phyloP scores from a whole-genome alignment of 2,797 vertebrate genomes.

The Eulemur mongoz region DNA sequence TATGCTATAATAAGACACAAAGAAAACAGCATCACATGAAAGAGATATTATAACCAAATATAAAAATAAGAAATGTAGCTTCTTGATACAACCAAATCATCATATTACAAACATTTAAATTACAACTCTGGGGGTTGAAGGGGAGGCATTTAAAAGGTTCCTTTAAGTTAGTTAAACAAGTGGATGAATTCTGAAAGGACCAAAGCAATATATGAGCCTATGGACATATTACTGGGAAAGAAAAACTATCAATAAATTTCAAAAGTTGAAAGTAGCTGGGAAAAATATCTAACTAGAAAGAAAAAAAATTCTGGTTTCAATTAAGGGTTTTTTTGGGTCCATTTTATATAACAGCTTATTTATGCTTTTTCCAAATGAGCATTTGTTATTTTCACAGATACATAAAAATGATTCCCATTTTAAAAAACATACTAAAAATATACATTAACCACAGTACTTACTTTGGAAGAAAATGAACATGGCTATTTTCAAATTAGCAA shows the following conservation, averaged over 20 bases:
- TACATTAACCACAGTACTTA: constrained; percentile 73
- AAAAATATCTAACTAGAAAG: constrained; percentile 38
- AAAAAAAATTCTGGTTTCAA: constrained; percentile 53
- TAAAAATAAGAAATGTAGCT: background rate
- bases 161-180: constrained; percentile 44
- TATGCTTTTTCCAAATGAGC: constrained; percentile 67
- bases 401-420: constrained; percentile 80
- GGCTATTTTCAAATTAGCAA: constrained; percentile 67
- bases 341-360: constrained; percentile 58
- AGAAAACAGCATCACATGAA: background rate
- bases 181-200: constrained; percentile 10
- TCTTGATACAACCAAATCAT: constrained; percentile 14
- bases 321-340: background rate
- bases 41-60: constrained; percentile 36
- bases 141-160: background rate
- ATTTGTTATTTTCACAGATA: constrained; percentile 72
- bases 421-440: constrained; percentile 81
- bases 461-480: constrained; percentile 68
- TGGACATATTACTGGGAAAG: background rate
- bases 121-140: background rate
- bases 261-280: constrained; percentile 43
- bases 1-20: background rate
- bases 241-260: constrained; percentile 39
- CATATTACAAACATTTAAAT: constrained; percentile 40
- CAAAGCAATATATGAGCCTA: constrained; percentile 39